Evolutionary conservation across 2,113 vertebrate genomes (phyloP).

Genomic region (Melanotaenia duboulayi): DNA sequence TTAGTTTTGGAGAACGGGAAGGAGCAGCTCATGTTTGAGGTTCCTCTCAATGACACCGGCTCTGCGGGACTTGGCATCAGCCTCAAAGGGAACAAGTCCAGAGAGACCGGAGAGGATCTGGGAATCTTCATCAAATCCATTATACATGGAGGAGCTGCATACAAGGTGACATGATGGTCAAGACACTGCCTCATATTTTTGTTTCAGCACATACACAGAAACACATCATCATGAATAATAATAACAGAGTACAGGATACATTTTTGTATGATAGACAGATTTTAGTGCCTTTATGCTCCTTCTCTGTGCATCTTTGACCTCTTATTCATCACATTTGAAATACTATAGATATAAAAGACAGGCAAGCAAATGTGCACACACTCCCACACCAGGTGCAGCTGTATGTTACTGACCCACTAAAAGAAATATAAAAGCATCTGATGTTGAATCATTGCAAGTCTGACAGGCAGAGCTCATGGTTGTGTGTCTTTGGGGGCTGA

Average conservation of each 20-base stretch:
- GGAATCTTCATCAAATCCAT: conserved; percentile 98
- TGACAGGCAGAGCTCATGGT: conserved; percentile 5
- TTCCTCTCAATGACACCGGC: conserved; percentile 94
- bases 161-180: conserved; percentile 85
- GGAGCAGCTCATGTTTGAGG: conserved; percentile 94
- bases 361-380: neutral
- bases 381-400: neutral
- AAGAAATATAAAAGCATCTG: conserved; percentile 8
- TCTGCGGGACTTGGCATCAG: conserved; percentile 96
- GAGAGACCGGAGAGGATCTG: conserved; percentile 93
- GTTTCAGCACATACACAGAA: neutral
- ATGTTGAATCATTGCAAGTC: conserved; percentile 20
- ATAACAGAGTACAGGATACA: neutral
- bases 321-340: conserved; percentile 20
- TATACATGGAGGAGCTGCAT: conserved; percentile 95
- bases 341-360: conserved; percentile 9
- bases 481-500: neutral
- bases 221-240: too few species aligned
- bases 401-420: neutral
- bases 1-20: conserved; percentile 84
- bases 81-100: conserved; percentile 97
- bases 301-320: conserved; percentile 29
- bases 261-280: neutral
- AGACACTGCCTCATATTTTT: too few species aligned
- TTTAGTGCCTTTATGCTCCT: conserved; percentile 8